Evolutionary conservation across 2,113 vertebrate genomes (phyloP), one percentile per base, ranked within the genome.

Genomic region (Tenebrosternarchus preto): DNA sequence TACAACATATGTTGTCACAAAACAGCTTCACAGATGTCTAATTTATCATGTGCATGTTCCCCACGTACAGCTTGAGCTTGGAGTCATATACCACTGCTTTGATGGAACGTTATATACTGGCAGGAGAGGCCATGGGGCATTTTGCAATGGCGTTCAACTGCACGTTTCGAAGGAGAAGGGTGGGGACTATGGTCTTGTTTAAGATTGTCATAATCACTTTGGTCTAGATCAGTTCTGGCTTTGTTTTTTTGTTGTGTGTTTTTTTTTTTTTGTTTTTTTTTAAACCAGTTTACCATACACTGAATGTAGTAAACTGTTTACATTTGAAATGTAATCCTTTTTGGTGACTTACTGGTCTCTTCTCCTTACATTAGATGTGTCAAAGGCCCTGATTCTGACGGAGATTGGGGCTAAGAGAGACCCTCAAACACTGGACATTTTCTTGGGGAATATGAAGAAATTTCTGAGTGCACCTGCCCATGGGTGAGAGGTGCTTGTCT

Each of bases 61-160:
- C 78, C 60, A 31, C 81, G 85, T 87, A 56, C 88, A 96, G 95
- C 94, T 96, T 86, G 94, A 95, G 88, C 94, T 96, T 71, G 95
- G 95, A 67, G 94, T 96, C 89, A 93, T 96, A 86, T 94, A 94
- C 90, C 94, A 95, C 91, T 95, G 95, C 88, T 95, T 92, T 7
- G 94, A 95, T 88, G 94, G 93, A 85, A 94, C 92, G 25, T 90
- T 96, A 83, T 96, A 95, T 88, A 95, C 94, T 19, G 95, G 92
- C 87, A 93, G 91, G 89, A 92, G 91, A 90, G 95, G 95, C 87
- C 94, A 87, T 71, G 95, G 95, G 12, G 94, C 95, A 86, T 96
- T 95, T 90, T 95, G 95, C 90, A 94, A 96, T 46, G 91, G 92
- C 84, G 93, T 94, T 88, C 92, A 86, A 80, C 93, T 96, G 81